A percentile compares a stretch with the other conserved stretches of the same genome.
These are phyloP conservation scores for Leuctra nigra DNA, from an alignment of 2,888 invertebrate species.

Conservation along the genomic window DNA sequence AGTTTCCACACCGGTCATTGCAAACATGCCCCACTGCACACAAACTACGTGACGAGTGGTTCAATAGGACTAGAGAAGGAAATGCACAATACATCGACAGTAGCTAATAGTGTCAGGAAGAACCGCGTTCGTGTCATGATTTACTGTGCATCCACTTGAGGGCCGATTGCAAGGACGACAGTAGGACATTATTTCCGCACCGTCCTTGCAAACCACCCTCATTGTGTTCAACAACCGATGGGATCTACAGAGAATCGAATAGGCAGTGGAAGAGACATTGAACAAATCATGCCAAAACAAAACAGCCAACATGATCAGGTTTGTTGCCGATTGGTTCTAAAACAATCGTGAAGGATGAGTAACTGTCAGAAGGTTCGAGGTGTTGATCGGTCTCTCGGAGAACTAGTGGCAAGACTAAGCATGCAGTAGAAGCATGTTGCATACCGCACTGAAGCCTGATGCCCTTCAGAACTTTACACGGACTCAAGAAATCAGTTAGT, in stretches of 20 bases:
- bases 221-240: no score
- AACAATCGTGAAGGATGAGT: no score
- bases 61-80: not conserved
- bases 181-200: no score
- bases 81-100: slow-evolving; percentile 15
- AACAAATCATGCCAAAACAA: not conserved
- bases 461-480: no score
- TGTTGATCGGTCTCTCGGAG: no score
- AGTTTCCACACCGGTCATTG: slow-evolving; percentile 1
- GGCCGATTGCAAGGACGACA: no score
- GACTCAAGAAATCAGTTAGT: no score
- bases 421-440: slow-evolving; percentile 25
- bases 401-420: no score
- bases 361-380: no score
- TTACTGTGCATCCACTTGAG: no score
- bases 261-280: not conserved
- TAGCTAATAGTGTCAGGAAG: not conserved
- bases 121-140: not conserved
- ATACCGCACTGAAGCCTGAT: not conserved
- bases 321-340: not conserved
- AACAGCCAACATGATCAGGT: not conserved
- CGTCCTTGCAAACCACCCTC: no score
- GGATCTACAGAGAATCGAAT: not conserved
- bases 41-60: not conserved
- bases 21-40: slow-evolving; percentile 21